phyloP scores from a whole-genome alignment of 2,113 vertebrate genomes.

The Chaetorhynchus papuensis region DNA sequence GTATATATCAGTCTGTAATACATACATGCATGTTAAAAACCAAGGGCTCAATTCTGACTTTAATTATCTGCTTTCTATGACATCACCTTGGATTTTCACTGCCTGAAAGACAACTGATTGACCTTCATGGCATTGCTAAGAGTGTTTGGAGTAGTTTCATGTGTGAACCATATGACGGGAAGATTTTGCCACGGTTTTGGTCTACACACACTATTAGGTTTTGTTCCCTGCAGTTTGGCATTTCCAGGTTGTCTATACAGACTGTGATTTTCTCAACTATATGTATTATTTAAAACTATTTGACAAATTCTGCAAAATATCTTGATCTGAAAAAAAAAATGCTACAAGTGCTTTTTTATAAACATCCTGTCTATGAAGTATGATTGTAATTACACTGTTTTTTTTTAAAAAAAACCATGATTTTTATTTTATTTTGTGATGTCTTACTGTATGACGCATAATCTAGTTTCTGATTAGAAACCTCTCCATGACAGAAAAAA shows the following conservation, averaged over 20 bases:
- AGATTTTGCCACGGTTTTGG: not conserved
- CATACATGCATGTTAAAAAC: not conserved
- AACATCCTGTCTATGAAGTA: not conserved
- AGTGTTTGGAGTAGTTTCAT: not conserved
- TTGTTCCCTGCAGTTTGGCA: not conserved
- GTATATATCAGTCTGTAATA: too few species aligned
- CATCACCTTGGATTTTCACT: not conserved
- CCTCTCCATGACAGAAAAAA: not conserved
- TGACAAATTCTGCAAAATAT: not conserved
- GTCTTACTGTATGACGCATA: not conserved
- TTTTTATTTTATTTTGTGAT: not conserved
- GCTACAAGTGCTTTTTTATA: not conserved
- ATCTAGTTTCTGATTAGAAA: not conserved
- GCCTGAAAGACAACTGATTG: not conserved
- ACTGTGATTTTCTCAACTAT: not conserved
- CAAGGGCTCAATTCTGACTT: not conserved
- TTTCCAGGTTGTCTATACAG: not conserved
- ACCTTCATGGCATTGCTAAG: not conserved
- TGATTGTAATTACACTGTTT: not conserved
- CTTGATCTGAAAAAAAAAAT: not conserved
- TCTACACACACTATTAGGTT: not conserved
- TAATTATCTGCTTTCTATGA: not conserved
- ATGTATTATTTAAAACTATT: not conserved
- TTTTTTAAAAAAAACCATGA: not conserved
- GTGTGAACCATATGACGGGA: not conserved